These are phyloP conservation scores for Chironex yamaguchii DNA, from an alignment of 30 jellyfish, hydroid and myxozoan genomes.

Conservation along the genomic window DNA sequence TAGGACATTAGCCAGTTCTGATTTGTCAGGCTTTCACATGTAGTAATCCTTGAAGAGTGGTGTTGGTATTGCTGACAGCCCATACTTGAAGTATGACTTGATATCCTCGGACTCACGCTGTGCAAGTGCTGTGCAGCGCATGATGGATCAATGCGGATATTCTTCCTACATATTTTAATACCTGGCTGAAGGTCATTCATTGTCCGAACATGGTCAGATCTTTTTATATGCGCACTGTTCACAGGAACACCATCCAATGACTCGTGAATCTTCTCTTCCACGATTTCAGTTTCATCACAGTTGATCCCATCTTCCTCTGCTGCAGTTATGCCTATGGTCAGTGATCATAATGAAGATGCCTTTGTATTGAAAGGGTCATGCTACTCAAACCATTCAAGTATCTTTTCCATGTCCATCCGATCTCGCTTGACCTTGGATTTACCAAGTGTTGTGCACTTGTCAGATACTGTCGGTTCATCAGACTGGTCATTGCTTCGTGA, in stretches of 20 bases:
- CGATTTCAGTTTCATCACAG: constrained; percentile 69
- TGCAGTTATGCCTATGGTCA: constrained; percentile 52
- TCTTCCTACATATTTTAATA: constrained; percentile 14
- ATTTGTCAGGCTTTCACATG: constrained; percentile 66
- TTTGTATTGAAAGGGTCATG: constrained; percentile 60
- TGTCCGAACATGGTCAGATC: constrained; percentile 13
- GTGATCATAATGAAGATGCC: constrained; percentile 35
- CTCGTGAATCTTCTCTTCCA: constrained; percentile 40
- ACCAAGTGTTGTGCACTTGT: constrained; percentile 69
- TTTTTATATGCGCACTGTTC: constrained; percentile 31
- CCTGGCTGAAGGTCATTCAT: constrained; percentile 29
- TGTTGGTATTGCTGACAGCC: constrained; percentile 66
- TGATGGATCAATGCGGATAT: constrained; percentile 36
- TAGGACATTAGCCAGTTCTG: too few species aligned
- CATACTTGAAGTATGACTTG: constrained; percentile 49
- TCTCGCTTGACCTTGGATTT: constrained; percentile 39
- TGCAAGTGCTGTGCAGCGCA: too few species aligned
- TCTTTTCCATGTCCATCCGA: not conserved
- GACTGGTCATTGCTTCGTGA: constrained; percentile 60
- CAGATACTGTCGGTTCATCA: constrained; percentile 14
- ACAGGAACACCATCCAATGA: constrained; percentile 30
- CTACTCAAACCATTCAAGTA: constrained; percentile 39
- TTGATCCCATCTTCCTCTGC: constrained; percentile 20
- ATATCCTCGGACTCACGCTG: constrained; percentile 54
- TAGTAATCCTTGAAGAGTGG: constrained; percentile 44